phyloP scores from a whole-genome alignment of 2,888 invertebrate species.

The Agapetus fuscipes region DNA sequence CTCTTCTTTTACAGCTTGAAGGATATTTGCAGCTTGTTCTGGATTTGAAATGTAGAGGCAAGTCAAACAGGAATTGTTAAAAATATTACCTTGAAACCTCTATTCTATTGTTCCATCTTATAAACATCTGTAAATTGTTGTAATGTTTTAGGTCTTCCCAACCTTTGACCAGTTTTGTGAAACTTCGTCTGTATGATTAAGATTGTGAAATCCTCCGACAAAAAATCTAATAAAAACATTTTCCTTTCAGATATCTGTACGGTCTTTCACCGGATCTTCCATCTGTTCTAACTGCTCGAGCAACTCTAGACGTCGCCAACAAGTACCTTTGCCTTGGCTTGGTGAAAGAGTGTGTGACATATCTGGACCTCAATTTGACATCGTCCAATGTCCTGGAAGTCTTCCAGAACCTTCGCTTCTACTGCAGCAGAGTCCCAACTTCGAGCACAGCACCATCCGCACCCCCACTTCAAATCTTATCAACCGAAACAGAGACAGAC shows the following conservation, averaged over 20 bases:
- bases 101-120: no score
- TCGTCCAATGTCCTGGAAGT: conserved; percentile 56
- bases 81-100: no score
- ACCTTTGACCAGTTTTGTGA: no score
- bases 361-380: conserved; percentile 54
- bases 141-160: no score
- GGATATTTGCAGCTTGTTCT: no score
- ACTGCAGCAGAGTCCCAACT: conserved; percentile 38
- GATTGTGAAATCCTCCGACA: not conserved
- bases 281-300: conserved; percentile 55
- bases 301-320: conserved; percentile 63
- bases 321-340: conserved; percentile 63
- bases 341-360: conserved; percentile 56
- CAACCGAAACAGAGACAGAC: conserved; percentile 27
- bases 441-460: conserved; percentile 44
- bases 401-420: conserved; percentile 45
- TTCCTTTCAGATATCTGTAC: conserved; percentile 45
- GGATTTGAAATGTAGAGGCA: no score
- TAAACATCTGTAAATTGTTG: no score
- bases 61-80: no score
- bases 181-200: not conserved
- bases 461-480: conserved; percentile 29
- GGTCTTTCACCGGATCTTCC: conserved; percentile 51
- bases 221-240: no score
- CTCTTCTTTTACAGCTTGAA: no score